Evolutionary conservation across 2,888 invertebrate genomes (phyloP).

Genomic region (Atrina japonica): DNA sequence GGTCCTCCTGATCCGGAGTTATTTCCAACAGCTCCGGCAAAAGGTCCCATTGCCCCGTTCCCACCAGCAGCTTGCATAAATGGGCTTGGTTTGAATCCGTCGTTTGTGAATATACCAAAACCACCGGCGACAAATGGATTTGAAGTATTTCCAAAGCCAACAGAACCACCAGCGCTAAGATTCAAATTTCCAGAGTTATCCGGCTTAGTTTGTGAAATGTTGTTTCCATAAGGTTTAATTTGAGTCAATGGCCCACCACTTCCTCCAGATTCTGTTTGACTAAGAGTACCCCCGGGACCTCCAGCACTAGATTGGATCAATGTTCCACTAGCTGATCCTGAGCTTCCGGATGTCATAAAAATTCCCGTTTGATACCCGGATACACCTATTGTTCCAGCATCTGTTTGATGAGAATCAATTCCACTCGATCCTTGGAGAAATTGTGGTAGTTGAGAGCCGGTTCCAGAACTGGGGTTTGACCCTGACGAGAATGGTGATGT

Average conservation of each 20-base stretch:
- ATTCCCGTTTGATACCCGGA: too few relatives aligned
- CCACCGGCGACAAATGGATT: conserved; percentile 39
- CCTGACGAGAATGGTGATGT: not conserved
- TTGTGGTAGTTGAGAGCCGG: conserved; percentile 3
- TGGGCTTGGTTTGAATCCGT: conserved; percentile 36
- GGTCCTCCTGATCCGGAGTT: conserved; percentile 24
- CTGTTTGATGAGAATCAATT: conserved; percentile 24
- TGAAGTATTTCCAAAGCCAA: conserved; percentile 6
- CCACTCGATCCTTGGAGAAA: conserved; percentile 25
- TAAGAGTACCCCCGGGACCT: not conserved
- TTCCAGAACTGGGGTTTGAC: not conserved
- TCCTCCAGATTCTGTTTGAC: conserved; percentile 3
- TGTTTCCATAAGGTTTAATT: not conserved
- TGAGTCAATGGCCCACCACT: conserved; percentile 8
- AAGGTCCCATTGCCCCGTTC: conserved; percentile 48
- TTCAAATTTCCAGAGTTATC: not conserved
- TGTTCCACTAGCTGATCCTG: too few relatives aligned
- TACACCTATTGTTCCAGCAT: not conserved
- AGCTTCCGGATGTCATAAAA: not conserved
- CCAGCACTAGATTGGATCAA: not conserved
- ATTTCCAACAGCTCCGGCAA: conserved; percentile 34
- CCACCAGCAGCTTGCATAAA: conserved; percentile 47
- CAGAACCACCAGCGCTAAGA: not conserved
- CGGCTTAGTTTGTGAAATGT: not conserved
- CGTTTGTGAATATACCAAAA: conserved; percentile 36